A percentile compares a stretch with the other conserved stretches of the same genome.
Conservation (phyloP, 2,888 invertebrate species). For the Endotricha flammealis region DNA sequence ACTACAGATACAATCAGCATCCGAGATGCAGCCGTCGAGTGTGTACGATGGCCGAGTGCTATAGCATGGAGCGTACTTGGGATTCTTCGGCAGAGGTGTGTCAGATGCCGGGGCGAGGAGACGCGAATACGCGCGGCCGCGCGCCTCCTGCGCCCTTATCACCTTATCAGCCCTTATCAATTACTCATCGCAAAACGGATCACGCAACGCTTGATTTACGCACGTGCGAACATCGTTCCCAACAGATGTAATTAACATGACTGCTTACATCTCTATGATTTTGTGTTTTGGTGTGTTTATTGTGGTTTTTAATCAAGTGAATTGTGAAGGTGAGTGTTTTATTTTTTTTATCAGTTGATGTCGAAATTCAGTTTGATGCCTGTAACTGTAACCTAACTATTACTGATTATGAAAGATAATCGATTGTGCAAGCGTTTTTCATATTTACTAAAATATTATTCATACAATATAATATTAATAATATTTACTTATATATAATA, state of each 20-base stretch:
- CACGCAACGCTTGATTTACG: slow-evolving; percentile 43
- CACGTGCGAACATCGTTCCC: slow-evolving; percentile 47
- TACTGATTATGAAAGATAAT: slow-evolving; percentile 1
- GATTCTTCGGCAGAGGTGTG: slow-evolving; percentile 37
- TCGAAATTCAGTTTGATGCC: too few species aligned
- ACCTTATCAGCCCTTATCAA: slow-evolving; percentile 69
- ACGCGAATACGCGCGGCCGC: slow-evolving; percentile 39
- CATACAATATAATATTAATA: too few species aligned
- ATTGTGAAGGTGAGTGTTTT: slow-evolving; percentile 56
- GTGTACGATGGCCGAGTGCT: slow-evolving; percentile 2
- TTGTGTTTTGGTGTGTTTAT: slow-evolving; percentile 42
- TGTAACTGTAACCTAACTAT: too few species aligned
- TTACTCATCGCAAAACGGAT: slow-evolving; percentile 68
- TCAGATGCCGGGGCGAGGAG: slow-evolving; percentile 57
- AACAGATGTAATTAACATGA: slow-evolving; percentile 52
- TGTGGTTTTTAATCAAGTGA: slow-evolving; percentile 40
- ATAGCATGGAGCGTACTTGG: too few species aligned
- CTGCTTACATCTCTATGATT: slow-evolving; percentile 30
- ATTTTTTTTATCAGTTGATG: slow-evolving; percentile 20
- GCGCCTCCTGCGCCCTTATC: slow-evolving; percentile 50
- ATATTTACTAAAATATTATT: slow-evolving; percentile 1
- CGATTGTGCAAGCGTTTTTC: slow-evolving; percentile 7
- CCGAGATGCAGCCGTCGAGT: background rate
- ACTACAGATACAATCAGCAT: background rate
- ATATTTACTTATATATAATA: too few species aligned